Base-by-base conservation (phyloP, 2,888 invertebrate species). In the Protophormia terraenovae region DNA sequence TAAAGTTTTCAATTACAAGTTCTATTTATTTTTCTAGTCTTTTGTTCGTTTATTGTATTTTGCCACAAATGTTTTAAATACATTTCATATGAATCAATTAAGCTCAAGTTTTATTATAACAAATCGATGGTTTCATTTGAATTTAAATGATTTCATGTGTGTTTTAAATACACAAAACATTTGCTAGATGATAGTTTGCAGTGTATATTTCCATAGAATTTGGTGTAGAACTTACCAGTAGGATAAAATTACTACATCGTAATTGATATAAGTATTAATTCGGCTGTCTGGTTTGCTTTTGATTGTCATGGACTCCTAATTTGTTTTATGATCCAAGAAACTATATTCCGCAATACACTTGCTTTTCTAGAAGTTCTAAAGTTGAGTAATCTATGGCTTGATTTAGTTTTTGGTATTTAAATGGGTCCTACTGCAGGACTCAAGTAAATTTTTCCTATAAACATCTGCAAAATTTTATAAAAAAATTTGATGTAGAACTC, bases 71-170 rank as follows among this genome's bases (percentile, higher is more conserved):
- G 27, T 69, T 69, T 78, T 12, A 10, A 78, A 55, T 69, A 29
- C 16, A 83, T 64, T 77, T 84, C 72, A 50, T 58, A n/a, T 72
- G 35, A 80, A 80, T 45, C 75, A 66, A 64, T 71, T 32, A 29
- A 41, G n/a, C 45, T 72, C 47, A 73, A 67, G 32, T 72, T 64
- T 62, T 29, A 24, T 84, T 80, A 32, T 27, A 77, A 60, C 47
- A 80, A 80, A 80, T 80, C 55, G 35, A 71, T 55, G 14, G 53
- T 69, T 79, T 62, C 53, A 45, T 55, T 75, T 22, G 55, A 47
- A 84, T 66, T 66, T 45, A 47, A 66, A 76, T 76, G 62, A 16
- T 69, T 69, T 69, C 47, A 47, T 45, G n/a, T 50, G 14, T 38
- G 12, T 14, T 62, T 53, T 16, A 47, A 69, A 69, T 60, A 16